Evolutionary conservation across 1,140 invertebrate species (phyloP), one percentile per base, ranked within the genome.

Genomic region (Heliconius nattereri): DNA sequence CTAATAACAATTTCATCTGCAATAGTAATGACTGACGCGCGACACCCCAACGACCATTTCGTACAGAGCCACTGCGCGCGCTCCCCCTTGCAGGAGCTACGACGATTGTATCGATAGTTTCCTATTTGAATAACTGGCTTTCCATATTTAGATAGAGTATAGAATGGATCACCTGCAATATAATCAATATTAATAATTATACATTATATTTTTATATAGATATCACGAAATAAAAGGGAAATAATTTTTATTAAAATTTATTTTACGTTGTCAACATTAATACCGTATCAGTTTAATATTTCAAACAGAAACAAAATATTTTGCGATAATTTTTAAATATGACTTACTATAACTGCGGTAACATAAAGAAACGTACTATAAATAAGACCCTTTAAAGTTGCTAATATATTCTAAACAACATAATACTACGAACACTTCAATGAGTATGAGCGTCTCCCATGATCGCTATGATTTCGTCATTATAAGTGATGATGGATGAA

Each of bases 101-200:
- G 60, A 16, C 60, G 82, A 71, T 82, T 82, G 71, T 82, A 85
- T 20, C 84, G 76, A 75, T 85, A 81, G 13, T 29, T 49, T 23
- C 84, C 84, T 11, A 83, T 76, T 78, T 83, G 76, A 1, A 85
- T 85, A 71, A 86, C 85, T 1, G 87, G 86, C 32, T 82, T 85
- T 5, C 87, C 87, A 49, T 75, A 82, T 26, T 84, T 83, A 1
- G 88, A 86, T 26, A 37, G 76, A 5, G 85, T 83, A n/a, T 82
- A 88, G 26, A 85, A 60, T 26, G 76, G 60, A 66, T 66, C 60
- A 66, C 23, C 60, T 66, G 60, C 23, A 66, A 66, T 3, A 66
- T 6, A 16, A 26, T 20, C 16, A 3, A 37, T n/a, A 9, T 26
- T 66, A 32, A 26, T 57, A 57, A 32, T 32, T 57, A 23, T n/a